Evolutionary conservation across 2,888 invertebrate genomes (phyloP).

Genomic region (Oscheius sp.): DNA sequence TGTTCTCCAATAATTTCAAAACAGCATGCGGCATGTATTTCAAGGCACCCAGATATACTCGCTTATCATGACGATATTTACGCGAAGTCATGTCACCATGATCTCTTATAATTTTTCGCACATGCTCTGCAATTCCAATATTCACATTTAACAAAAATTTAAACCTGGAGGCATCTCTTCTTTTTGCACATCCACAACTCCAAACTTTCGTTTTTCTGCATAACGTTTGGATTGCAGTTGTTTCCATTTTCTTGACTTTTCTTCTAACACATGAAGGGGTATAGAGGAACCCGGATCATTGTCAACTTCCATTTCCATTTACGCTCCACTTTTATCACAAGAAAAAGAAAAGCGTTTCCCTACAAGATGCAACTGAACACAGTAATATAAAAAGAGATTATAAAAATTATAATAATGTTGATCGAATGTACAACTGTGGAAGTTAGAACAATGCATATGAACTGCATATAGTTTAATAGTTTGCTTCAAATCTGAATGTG

Average conservation of each 20-base stretch:
- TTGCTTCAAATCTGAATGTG: too few relatives aligned
- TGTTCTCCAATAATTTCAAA: conserved; percentile 96
- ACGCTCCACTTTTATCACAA: too few relatives aligned
- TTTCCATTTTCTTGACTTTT: conserved; percentile 85
- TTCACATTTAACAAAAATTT: background rate
- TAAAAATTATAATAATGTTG: too few relatives aligned
- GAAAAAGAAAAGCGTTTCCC: too few relatives aligned
- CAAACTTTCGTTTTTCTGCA: conserved; percentile 97
- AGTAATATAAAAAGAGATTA: too few relatives aligned
- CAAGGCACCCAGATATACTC: conserved; percentile 95
- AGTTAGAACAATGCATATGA: too few relatives aligned
- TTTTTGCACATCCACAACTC: conserved; percentile 98
- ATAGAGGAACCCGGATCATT: conserved; percentile 24
- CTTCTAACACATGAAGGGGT: conserved; percentile 23
- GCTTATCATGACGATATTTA: conserved; percentile 97
- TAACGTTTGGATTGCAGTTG: conserved; percentile 98
- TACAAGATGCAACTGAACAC: too few relatives aligned
- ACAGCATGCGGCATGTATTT: conserved; percentile 99
- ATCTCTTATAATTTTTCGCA: conserved; percentile 97
- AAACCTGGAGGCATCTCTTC: conserved; percentile 94
- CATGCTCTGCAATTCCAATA: conserved; percentile 81
- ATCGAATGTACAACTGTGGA: too few relatives aligned
- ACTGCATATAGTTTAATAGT: too few relatives aligned
- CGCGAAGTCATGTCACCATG: conserved; percentile 99
- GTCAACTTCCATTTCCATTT: conserved; percentile 24